phyloP scores from a whole-genome alignment of 2,888 invertebrate species.

The Ophion ventricosus region DNA sequence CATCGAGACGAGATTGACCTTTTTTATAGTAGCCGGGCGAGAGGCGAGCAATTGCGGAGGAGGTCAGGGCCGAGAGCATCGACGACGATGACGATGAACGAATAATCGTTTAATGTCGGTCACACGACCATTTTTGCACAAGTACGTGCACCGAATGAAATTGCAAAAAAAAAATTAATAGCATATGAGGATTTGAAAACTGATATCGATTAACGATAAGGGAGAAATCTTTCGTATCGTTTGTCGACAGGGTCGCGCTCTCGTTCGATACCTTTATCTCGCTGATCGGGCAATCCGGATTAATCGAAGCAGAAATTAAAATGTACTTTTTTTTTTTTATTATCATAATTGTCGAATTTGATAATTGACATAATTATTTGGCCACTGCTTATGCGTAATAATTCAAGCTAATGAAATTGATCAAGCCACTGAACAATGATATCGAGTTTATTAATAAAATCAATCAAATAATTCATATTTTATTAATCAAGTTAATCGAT shows the following conservation, averaged over 20 bases:
- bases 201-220: slow-evolving; percentile 1
- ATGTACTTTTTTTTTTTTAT: background rate
- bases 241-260: background rate
- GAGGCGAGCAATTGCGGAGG: slow-evolving; percentile 63
- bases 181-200: background rate
- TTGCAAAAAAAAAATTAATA: background rate
- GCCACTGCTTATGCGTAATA: no score
- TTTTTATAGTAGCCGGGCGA: slow-evolving; percentile 53
- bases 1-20: slow-evolving; percentile 65
- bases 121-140: slow-evolving; percentile 18
- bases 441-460: no score
- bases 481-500: no score
- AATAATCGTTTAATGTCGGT: slow-evolving; percentile 47
- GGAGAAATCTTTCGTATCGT: slow-evolving; percentile 19
- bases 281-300: no score
- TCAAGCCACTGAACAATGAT: no score
- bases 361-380: no score
- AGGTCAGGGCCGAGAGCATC: slow-evolving; percentile 71
- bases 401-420: no score
- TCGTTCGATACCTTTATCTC: background rate
- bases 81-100: slow-evolving; percentile 46
- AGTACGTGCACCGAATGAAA: slow-evolving; percentile 12
- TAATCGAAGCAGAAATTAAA: no score
- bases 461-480: no score
- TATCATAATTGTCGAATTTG: no score